These are phyloP conservation scores for Hypanus sabinus DNA, from an alignment of 2,113 vertebrate species.

Conservation along the genomic window DNA sequence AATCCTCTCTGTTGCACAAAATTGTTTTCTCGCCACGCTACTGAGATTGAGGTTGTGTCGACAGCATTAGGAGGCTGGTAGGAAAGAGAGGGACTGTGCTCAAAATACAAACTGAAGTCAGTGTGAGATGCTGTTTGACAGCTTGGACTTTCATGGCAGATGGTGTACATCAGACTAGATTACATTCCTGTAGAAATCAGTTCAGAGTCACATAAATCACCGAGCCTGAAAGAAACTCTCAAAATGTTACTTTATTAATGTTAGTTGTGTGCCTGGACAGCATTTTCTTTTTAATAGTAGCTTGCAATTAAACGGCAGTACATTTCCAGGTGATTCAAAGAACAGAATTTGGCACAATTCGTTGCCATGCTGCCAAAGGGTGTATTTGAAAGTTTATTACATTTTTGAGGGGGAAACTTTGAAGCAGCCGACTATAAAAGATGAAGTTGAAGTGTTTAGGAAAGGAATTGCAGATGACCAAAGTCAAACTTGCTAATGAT, in stretches of 20 bases:
- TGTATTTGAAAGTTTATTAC: neutral
- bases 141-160: neutral
- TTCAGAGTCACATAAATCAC: neutral
- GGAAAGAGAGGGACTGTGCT: neutral
- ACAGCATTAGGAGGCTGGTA: neutral
- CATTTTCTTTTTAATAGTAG: neutral
- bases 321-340: neutral
- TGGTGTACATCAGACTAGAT: neutral
- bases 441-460: neutral
- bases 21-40: neutral
- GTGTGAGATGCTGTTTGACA: constrained; percentile 22
- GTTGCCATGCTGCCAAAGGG: neutral
- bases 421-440: neutral
- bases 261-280: neutral
- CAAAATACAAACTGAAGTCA: constrained; percentile 22
- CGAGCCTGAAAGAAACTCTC: neutral
- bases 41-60: neutral
- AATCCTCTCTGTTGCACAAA: neutral
- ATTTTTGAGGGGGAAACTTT: neutral
- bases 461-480: neutral
- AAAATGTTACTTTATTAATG: neutral
- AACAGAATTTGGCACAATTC: neutral
- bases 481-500: neutral
- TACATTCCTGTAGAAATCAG: neutral
- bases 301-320: neutral